These are phyloP conservation scores for Lagria hirta DNA, from an alignment of 2,888 invertebrate genomes.

Conservation along the genomic window DNA sequence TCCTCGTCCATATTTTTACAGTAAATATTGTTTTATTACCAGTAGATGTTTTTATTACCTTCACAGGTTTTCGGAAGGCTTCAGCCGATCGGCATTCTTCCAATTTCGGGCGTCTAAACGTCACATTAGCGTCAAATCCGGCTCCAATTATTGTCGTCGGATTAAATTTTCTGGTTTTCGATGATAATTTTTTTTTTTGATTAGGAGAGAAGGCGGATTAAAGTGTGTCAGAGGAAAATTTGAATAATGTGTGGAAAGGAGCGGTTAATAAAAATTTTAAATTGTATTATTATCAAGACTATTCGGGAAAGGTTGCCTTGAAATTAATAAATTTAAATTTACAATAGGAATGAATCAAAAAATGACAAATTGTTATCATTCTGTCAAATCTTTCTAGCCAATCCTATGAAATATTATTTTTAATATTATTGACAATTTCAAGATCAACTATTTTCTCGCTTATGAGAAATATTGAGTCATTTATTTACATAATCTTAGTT, in stretches of 20 bases:
- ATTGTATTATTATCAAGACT: slow-evolving; percentile 1
- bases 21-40: slow-evolving; percentile 27
- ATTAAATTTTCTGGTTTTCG: too few species aligned
- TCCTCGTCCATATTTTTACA: slow-evolving; percentile 21
- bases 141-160: too few species aligned
- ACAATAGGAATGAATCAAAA: slow-evolving; percentile 5
- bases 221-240: too few species aligned
- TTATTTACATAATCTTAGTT: too few species aligned
- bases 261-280: background rate
- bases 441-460: too few species aligned
- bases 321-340: slow-evolving; percentile 1
- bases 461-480: too few species aligned
- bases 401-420: too few species aligned
- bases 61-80: slow-evolving; percentile 15
- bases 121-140: too few species aligned
- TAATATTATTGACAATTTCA: too few species aligned
- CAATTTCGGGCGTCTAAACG: too few species aligned
- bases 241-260: background rate
- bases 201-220: background rate
- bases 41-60: slow-evolving; percentile 19
- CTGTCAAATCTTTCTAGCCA: too few species aligned
- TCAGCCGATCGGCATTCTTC: background rate
- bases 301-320: slow-evolving; percentile 1
- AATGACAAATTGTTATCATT: too few species aligned
- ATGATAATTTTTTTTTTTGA: background rate